Evolutionary conservation across 2,113 vertebrate species (phyloP).

Genomic region (Dipodomys spectabilis): DNA sequence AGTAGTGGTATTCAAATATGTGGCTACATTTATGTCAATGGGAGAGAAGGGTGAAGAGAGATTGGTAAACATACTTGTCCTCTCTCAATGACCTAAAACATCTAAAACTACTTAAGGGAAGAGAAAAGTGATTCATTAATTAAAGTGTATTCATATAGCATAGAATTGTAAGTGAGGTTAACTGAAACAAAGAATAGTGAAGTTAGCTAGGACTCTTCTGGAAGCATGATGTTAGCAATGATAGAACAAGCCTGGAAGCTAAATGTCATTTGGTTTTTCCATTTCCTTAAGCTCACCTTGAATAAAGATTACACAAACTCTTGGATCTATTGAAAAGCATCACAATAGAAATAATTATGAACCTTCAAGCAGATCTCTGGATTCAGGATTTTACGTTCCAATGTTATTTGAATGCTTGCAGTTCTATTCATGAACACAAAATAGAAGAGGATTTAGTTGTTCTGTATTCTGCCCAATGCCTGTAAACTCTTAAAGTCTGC

Average conservation of each 20-base stretch:
- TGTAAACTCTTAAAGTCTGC: neutral
- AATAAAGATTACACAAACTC: slow-evolving; percentile 19
- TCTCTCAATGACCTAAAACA: neutral
- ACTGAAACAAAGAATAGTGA: neutral
- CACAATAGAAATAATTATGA: neutral
- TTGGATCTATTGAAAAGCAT: slow-evolving; percentile 22
- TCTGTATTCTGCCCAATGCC: neutral
- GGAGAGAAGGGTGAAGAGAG: neutral
- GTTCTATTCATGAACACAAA: slow-evolving; percentile 20
- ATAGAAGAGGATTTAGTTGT: neutral
- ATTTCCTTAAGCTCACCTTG: neutral
- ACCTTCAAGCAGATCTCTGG: slow-evolving; percentile 49
- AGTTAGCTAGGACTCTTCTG: neutral
- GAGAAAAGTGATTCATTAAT: neutral
- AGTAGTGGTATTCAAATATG: slow-evolving; percentile 16
- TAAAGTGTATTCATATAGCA: slow-evolving; percentile 8
- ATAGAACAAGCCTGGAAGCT: neutral
- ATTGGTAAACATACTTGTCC: neutral
- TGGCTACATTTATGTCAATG: neutral
- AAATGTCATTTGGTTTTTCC: neutral
- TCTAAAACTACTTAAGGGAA: neutral
- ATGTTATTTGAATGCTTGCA: slow-evolving; percentile 15
- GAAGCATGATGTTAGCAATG: neutral
- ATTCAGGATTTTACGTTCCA: slow-evolving; percentile 39
- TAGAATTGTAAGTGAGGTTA: neutral